A percentile compares a stretch with the other conserved stretches of the same genome.
Conservation (phyloP, 2,113 vertebrate genomes). For the Rhabdomys dilectus region DNA sequence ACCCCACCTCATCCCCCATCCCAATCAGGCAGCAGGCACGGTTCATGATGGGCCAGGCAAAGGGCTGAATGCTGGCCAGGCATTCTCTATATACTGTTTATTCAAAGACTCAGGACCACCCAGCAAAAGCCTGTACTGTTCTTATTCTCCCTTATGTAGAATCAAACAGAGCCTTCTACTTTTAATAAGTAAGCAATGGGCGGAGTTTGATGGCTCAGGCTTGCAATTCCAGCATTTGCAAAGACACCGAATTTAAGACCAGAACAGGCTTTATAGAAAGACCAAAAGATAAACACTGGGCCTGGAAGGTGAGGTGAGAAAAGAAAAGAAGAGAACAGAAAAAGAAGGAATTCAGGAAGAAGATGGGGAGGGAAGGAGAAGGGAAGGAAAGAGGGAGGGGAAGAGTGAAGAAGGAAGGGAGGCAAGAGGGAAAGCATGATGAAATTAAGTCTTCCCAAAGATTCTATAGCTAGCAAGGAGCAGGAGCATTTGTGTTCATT, state of each 20-base stretch:
- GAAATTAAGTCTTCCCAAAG: not conserved
- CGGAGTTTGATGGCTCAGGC: not conserved
- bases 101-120: not conserved
- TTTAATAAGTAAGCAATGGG: slow-evolving; percentile 11
- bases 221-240: not conserved
- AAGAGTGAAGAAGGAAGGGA: not conserved
- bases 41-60: not conserved
- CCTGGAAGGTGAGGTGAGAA: not conserved
- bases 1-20: not conserved
- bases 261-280: not conserved
- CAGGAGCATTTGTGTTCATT: not conserved
- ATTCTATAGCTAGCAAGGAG: not conserved
- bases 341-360: not conserved
- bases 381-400: too few relatives aligned
- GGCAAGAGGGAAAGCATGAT: not conserved
- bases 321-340: not conserved
- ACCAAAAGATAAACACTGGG: not conserved
- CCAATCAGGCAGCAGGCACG: not conserved
- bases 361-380: not conserved
- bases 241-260: not conserved
- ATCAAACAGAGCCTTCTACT: not conserved
- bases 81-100: not conserved
- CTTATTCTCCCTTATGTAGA: not conserved
- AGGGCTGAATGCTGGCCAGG: not conserved
- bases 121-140: not conserved